Base-by-base conservation (phyloP, 2,888 invertebrate genomes). In the Sympetrum striolatum region DNA sequence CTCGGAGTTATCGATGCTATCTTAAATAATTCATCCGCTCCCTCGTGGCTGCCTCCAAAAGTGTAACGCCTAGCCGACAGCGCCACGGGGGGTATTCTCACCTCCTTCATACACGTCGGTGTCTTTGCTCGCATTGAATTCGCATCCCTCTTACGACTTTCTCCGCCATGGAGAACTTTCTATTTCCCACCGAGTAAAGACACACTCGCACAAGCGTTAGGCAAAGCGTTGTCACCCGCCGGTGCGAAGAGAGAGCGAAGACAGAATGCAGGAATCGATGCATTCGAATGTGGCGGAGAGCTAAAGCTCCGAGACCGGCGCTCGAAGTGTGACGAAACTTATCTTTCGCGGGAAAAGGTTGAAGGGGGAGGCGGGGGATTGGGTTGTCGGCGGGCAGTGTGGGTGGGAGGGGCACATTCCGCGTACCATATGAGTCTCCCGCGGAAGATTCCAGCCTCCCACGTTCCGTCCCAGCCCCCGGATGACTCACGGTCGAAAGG, bases 381-480 rank as follows among this genome's bases (percentile, higher is more conserved):
- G 53, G 53, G 31, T 48, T 15, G 81, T 53, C 53, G 37, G 64
- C 15, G 82, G 22, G 53, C n/a, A 35, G 35, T 31, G 58, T 6
- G 31, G 58, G 31, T 35, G 60, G 86, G 37, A 60, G 64, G 14
- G 86, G 86, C 58, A 60, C 60, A 39, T 60, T 60, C 31, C 73
- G 73, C 37, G 86, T 35, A 37, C 86, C 86, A 86, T 86, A 86
- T 86, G 86, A 86, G 86, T 86, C 86, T 86, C 60, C 86, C 1
- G 58, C n/a, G 18, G 86, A 64, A 37, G 86, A 86, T 86, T 86
- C 86, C 86, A 37, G 86, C 86, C 60, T 86, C 86, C 86, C 86
- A 86, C 86, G 60, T 60, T 60, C 64, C 60, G 86, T 86, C 64
- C 58, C n/a, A 58, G 60, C 64, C 12, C 86, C 64, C 86, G 86